Percentiles rank a stretch among this genome's conserved stretches.
These are phyloP conservation scores for Nicator chloris DNA, from an alignment of 2,113 vertebrate species.

Conservation along the genomic window DNA sequence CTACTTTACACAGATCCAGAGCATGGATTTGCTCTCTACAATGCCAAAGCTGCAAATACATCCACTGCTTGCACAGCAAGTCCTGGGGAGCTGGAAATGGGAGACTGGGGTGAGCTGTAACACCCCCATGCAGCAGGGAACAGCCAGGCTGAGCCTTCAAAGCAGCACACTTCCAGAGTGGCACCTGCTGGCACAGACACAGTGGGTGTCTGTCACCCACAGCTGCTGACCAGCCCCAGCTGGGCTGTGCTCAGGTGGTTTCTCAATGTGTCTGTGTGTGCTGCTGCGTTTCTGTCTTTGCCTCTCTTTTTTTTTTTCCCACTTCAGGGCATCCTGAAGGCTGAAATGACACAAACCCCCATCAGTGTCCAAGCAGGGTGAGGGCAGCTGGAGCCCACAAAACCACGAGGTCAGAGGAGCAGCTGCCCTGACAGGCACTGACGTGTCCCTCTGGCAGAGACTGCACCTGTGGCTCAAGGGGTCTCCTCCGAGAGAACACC, in stretches of 20 bases:
- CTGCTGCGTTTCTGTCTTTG: background rate
- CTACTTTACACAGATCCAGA: background rate
- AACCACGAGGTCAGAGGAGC: fast-evolving
- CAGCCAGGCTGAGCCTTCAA: background rate
- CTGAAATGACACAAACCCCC: background rate
- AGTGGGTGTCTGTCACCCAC: fast-evolving
- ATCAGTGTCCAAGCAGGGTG: fast-evolving
- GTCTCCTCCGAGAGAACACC: background rate
- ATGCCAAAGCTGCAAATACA: background rate
- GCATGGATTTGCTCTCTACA: background rate
- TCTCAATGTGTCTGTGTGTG: fast-evolving
- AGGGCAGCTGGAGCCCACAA: background rate
- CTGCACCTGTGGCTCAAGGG: fast-evolving
- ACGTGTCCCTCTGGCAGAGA: fast-evolving
- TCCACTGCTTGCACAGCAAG: fast-evolving
- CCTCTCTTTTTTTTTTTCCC: background rate
- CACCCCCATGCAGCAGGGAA: fast-evolving
- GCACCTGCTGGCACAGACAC: fast-evolving
- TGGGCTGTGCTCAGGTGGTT: background rate
- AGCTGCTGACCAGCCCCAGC: background rate
- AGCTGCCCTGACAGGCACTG: background rate
- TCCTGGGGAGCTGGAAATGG: fast-evolving
- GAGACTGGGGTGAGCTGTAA: background rate
- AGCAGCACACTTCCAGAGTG: fast-evolving
- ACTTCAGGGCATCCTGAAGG: background rate